These are phyloP conservation scores for Petrocephalus sullivani DNA, from an alignment of 2,797 vertebrate species.

Conservation along the genomic window DNA sequence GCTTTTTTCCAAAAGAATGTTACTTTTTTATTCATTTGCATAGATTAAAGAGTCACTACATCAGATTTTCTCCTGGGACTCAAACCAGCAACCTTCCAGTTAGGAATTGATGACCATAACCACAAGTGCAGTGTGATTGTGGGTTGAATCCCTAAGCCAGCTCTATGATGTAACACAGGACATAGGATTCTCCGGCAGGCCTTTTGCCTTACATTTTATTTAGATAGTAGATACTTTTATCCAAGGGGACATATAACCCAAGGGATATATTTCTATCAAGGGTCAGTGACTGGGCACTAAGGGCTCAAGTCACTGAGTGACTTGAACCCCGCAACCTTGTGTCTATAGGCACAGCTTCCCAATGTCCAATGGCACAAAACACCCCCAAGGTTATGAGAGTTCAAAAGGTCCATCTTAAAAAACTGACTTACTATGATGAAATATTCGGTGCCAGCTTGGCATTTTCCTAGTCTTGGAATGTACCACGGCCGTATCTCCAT, in stretches of 20 bases:
- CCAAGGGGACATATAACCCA: not conserved
- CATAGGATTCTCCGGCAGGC: too few species aligned
- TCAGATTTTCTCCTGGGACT: not conserved
- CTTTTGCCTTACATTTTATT: not conserved
- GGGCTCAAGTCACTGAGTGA: not conserved
- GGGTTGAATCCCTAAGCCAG: too few species aligned
- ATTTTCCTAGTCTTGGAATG: not conserved
- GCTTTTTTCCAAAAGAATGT: not conserved
- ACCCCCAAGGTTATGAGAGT: not conserved
- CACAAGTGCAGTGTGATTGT: not conserved
- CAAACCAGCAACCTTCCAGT: not conserved
- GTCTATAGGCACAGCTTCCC: not conserved
- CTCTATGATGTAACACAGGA: too few species aligned
- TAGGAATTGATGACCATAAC: not conserved
- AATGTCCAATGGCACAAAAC: not conserved
- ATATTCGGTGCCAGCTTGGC: not conserved
- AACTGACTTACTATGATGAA: not conserved
- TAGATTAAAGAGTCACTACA: not conserved
- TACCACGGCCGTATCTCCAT: not conserved
- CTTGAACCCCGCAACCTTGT: not conserved
- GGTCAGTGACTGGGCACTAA: not conserved
- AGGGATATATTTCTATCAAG: not conserved
- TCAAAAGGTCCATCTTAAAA: not conserved
- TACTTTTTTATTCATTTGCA: not conserved
- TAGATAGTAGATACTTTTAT: not conserved